Base-by-base conservation (phyloP, 2,113 vertebrate species). In the Hirundichthys speculiger region DNA sequence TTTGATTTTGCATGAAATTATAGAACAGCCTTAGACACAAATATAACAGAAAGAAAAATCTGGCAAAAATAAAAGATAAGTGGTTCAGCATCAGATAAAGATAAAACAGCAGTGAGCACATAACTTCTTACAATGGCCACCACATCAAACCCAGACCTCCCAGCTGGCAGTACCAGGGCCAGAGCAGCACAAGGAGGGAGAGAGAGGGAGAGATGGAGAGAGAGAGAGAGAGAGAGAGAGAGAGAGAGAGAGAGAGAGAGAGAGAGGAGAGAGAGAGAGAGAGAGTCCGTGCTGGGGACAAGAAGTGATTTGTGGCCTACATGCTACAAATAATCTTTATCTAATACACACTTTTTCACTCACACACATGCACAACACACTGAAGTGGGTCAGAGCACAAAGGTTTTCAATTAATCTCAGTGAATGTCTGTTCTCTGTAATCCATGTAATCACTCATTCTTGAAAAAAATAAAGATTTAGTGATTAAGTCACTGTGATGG, bases 141-240 rank as follows among this genome's bases (percentile, higher is more conserved):
- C 79, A 76, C 71, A 82, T 73, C 54, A 30, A 60, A 20, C 25
- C 39, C 62, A 76, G 68, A 80, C 59, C 62, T 47, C 62, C 82
- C 83, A 85, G 85, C 77, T 84, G 81, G 69, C 53, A 46, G 82
- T 80, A 46, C 83, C 88, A 86, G 84, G 67, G 59, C 58, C 82
- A 66, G 75, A 72, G 66, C 55, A 71, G 82, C 69, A 90, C 78
- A 50, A 84, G 24, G 43, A 27, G 27, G 8, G 27, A 27, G 27
- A 27, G 27, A 27, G 27, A 27, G 27, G 8, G 27, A 27, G 27
- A 27, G 27, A 27, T 3, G 8, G 27, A 27, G 27, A 27, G 27
- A 27, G 27, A 27, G 27, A 27, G 27, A 27, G 27, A 27, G 27
- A 27, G 27, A 27, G 27, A 27, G 27, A 27, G 27, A 27, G 27